Conservation (phyloP, 2,113 vertebrate genomes). For the Campylomormyrus tamandua region DNA sequence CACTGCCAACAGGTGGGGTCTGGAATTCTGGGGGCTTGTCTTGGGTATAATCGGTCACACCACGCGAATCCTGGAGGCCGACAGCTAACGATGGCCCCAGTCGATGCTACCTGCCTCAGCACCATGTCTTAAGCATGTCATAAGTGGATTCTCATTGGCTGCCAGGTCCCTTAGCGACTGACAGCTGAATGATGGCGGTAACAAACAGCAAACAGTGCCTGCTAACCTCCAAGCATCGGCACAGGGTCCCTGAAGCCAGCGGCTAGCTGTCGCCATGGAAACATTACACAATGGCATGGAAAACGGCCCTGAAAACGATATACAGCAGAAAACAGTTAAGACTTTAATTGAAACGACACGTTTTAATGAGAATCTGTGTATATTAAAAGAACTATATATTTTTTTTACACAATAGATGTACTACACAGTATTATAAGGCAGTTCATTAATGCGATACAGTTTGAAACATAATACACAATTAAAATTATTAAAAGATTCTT, state of each 20-base stretch:
- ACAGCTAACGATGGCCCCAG: neutral
- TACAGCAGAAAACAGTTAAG: neutral
- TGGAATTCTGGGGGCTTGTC: neutral
- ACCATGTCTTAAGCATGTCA: neutral
- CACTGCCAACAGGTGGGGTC: neutral
- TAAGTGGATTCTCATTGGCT: neutral
- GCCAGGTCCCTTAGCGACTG: neutral
- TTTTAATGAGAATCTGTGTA: neutral
- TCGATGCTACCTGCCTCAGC: neutral
- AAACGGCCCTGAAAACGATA: neutral
- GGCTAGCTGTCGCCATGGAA: slow-evolving; percentile 21
- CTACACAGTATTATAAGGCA: neutral
- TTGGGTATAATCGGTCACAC: neutral
- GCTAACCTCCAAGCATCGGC: neutral
- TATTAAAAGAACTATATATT: neutral
- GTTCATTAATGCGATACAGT: neutral
- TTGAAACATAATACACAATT: neutral
- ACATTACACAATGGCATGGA: slow-evolving; percentile 7
- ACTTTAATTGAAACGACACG: neutral
- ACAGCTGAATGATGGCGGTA: neutral
- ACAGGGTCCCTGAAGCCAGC: neutral
- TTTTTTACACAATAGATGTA: neutral
- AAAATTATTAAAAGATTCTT: neutral
- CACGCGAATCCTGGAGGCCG: neutral
- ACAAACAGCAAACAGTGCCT: neutral